These are phyloP conservation scores for Molossus molossus DNA, from an alignment of 2,797 vertebrate genomes.

Conservation along the genomic window DNA sequence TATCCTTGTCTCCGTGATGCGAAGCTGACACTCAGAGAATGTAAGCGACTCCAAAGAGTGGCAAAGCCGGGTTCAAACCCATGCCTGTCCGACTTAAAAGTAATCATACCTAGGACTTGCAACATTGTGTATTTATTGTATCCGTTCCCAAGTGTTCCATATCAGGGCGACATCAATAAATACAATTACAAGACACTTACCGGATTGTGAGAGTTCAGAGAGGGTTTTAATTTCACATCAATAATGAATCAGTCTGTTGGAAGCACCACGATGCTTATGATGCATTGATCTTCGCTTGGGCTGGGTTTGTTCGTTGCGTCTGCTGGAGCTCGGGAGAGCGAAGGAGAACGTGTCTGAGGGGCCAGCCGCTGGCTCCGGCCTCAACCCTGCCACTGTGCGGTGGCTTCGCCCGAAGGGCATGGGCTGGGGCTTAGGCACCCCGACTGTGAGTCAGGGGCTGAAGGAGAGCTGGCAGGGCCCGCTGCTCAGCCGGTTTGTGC, in stretches of 20 bases:
- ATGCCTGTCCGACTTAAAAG: neutral
- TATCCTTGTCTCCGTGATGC: neutral
- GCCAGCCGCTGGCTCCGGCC: neutral
- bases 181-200: neutral
- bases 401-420: fast-evolving
- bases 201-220: conserved; percentile 46
- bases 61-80: neutral
- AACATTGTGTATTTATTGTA: neutral
- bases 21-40: neutral
- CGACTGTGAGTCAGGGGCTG: neutral
- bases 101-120: neutral
- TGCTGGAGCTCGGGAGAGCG: neutral
- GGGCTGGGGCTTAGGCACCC: neutral
- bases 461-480: neutral
- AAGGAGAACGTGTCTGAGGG: neutral
- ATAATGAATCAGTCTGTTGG: conserved; percentile 39
- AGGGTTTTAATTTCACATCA: conserved; percentile 58
- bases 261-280: conserved; percentile 51
- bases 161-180: conserved; percentile 39
- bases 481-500: neutral
- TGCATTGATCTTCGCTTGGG: conserved; percentile 7
- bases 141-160: conserved; percentile 42
- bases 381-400: neutral
- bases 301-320: conserved; percentile 21
- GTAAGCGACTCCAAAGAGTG: neutral